Evolutionary conservation across 2,888 invertebrate species (phyloP).

Genomic region (Aethes cnicana): DNA sequence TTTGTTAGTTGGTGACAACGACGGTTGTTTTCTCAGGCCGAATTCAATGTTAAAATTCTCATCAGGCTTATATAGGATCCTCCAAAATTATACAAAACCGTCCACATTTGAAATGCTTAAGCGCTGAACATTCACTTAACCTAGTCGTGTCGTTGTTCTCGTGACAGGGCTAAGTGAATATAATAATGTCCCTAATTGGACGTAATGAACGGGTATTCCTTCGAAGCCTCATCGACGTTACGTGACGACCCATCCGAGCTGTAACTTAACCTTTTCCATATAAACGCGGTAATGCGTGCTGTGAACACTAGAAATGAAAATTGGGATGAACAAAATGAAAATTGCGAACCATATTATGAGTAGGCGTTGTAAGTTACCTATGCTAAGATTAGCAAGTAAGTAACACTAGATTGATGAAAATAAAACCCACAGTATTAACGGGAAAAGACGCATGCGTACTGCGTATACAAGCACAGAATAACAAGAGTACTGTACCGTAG

Average conservation of each 20-base stretch:
- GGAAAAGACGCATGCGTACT: too few relatives aligned
- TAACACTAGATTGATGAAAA: too few relatives aligned
- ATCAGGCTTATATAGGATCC: not conserved
- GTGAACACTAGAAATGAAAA: not conserved
- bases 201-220: slow-evolving; percentile 24
- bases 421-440: too few relatives aligned
- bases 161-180: slow-evolving; percentile 31
- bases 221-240: slow-evolving; percentile 19
- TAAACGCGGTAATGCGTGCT: slow-evolving; percentile 25
- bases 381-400: too few relatives aligned
- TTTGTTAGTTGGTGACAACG: too few relatives aligned
- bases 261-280: slow-evolving; percentile 16
- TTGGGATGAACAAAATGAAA: too few relatives aligned
- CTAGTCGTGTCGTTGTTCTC: slow-evolving; percentile 22
- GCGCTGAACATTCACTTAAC: slow-evolving; percentile 24
- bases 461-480: too few relatives aligned
- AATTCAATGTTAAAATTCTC: not conserved
- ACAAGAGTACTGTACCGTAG: too few relatives aligned
- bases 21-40: too few relatives aligned
- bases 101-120: slow-evolving; percentile 16
- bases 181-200: slow-evolving; percentile 30
- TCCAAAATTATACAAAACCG: not conserved
- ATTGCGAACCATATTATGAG: too few relatives aligned
- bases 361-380: too few relatives aligned
- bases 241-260: slow-evolving; percentile 17